A percentile compares a stretch with the other conserved stretches of the same genome.
phyloP scores from a whole-genome alignment of 2,888 invertebrate genomes.

The Xestia sexstrigata region DNA sequence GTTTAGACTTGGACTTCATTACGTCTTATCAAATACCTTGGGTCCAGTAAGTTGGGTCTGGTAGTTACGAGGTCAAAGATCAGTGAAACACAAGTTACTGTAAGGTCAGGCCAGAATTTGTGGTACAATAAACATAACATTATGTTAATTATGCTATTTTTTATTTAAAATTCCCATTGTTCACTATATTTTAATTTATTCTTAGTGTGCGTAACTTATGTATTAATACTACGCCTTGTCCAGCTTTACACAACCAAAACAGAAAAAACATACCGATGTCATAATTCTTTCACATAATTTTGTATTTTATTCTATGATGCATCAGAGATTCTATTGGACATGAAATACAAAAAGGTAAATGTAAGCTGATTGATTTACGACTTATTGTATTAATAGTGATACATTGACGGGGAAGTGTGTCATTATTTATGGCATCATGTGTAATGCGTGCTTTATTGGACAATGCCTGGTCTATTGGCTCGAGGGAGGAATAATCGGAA shows the following conservation, averaged over 20 bases:
- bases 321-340: conserved; percentile 42
- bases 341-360: conserved; percentile 53
- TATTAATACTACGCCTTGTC: not conserved
- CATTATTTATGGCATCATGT: conserved; percentile 63
- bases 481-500: conserved; percentile 65
- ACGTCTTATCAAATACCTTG: not conserved
- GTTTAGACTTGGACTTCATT: too few relatives aligned
- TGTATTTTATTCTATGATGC: conserved; percentile 48
- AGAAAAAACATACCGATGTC: conserved; percentile 24
- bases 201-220: not conserved
- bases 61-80: not conserved
- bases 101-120: not conserved
- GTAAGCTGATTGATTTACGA: conserved; percentile 57
- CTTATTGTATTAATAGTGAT: conserved; percentile 64
- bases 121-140: too few relatives aligned
- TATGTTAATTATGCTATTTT: not conserved
- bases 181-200: not conserved
- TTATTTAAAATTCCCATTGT: conserved; percentile 2
- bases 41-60: not conserved
- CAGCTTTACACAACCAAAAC: not conserved
- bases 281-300: conserved; percentile 38
- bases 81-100: not conserved
- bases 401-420: conserved; percentile 58
- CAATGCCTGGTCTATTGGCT: conserved; percentile 62
- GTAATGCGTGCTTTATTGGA: conserved; percentile 68